Base-by-base conservation (phyloP, 2,888 invertebrate species). In the Tuberolachnus salignus region DNA sequence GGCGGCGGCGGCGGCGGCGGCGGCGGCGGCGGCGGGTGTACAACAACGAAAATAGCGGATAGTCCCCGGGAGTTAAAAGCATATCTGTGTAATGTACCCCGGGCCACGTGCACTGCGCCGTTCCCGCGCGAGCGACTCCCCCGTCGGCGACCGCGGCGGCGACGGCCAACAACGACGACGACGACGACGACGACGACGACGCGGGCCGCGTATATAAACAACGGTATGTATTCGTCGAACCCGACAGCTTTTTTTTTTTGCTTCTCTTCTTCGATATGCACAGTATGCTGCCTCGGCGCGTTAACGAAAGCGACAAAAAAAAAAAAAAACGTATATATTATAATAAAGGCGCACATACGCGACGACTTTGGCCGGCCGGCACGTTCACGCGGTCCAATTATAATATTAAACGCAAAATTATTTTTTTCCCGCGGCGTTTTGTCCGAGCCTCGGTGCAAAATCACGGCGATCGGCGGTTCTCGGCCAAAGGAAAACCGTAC, bases 51-150 rank as follows among this genome's bases (percentile, higher is more conserved):
- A 78, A 78, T 78, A 78, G 49, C 78, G 67, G 57, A 78, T 78
- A 59, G 78, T 78, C 78, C 67, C 67, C 46, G 78, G 78, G 66
- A 67, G 78, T 59, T 78, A 78, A 78, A 78, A 78, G 78, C 78
- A 78, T 78, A 78, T 78, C 78, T 78, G 78, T 78, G 78, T 78
- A 78, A 78, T 61, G 78, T 78, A 61, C 78, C 78, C 78, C 69
- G 59, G 59, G 78, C 78, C 78, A 78, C 78, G 78, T 78, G 78
- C 78, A 59, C n/a, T 42, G 8, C 59, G 8, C 51, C 61, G 19
- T 51, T 34, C 34, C 46, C 75, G n/a, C 59, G 53, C 49, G 73
- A 26, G 21, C 66, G 59, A 49, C 57, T 67, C 75, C 46, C 64
- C 26, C 74, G 55, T 46, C 49, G 26, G 10, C 9, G n/a, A 55